phyloP scores from a whole-genome alignment of 2,113 vertebrate genomes.

The Acinonyx jubatus region DNA sequence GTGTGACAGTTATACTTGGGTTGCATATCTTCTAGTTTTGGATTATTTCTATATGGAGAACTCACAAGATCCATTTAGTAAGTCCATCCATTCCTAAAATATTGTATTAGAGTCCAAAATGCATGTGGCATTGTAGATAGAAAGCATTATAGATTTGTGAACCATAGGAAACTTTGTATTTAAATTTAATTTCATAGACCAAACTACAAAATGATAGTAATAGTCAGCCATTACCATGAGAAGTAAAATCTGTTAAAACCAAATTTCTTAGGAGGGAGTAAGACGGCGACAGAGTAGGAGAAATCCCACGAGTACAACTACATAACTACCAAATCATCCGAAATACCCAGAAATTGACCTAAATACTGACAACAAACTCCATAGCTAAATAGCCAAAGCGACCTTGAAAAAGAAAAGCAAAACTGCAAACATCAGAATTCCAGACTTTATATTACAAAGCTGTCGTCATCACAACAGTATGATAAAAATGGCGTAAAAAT shows the following conservation, averaged over 20 bases:
- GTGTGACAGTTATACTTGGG: not conserved
- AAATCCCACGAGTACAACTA: not conserved
- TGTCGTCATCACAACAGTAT: not conserved
- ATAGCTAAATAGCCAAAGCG: not conserved
- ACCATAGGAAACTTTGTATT: not conserved
- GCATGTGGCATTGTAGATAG: not conserved
- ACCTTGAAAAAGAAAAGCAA: not conserved
- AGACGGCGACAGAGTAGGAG: not conserved
- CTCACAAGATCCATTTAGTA: not conserved
- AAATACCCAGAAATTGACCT: not conserved
- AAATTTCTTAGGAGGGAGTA: not conserved
- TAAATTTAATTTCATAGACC: not conserved
- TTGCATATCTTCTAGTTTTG: not conserved
- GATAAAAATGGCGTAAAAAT: not conserved
- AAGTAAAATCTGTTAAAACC: not conserved
- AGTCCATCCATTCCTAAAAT: not conserved
- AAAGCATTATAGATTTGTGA: not conserved
- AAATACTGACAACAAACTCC: not conserved
- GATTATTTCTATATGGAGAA: not conserved
- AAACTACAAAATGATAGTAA: not conserved
- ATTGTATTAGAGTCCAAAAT: not conserved
- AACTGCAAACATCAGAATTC: not conserved
- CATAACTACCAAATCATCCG: not conserved
- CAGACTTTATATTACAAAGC: not conserved
- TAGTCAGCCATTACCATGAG: not conserved